Conservation (phyloP, 2,797 vertebrate genomes). For the Poecilia picta region DNA sequence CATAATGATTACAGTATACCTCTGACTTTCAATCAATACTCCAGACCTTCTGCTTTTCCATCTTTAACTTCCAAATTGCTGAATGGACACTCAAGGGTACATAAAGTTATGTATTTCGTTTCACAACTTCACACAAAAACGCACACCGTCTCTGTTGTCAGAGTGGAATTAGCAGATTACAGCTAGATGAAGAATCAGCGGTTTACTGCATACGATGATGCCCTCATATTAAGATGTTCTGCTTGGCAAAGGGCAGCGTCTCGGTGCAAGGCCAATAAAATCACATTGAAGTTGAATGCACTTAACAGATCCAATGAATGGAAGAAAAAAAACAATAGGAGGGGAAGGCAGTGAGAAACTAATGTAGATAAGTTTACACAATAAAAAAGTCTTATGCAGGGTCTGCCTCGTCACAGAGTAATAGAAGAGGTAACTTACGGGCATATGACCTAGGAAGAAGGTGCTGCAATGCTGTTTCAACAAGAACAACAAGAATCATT, state of each 20-base stretch:
- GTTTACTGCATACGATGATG: conserved; percentile 17
- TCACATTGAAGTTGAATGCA: conserved; percentile 32
- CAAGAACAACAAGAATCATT: background rate
- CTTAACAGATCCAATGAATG: conserved; percentile 19
- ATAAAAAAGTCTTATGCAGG: background rate
- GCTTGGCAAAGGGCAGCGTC: conserved; percentile 23
- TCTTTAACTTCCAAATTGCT: conserved; percentile 44
- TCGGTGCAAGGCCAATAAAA: conserved; percentile 17
- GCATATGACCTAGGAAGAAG: background rate
- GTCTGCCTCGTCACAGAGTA: background rate
- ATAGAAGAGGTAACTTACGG: background rate
- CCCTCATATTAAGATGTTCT: background rate
- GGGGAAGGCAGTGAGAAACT: background rate
- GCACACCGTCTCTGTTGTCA: background rate
- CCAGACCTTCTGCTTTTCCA: conserved; percentile 30
- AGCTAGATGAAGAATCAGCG: conserved; percentile 19
- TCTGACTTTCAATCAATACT: conserved; percentile 63
- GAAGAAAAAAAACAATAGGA: conserved; percentile 9
- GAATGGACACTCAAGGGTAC: conserved; percentile 20
- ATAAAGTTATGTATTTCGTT: background rate
- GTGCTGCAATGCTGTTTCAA: background rate
- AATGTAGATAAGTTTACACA: background rate
- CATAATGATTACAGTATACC: conserved; percentile 68
- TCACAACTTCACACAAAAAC: background rate
- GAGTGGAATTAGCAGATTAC: conserved; percentile 29